phyloP scores from a whole-genome alignment of 2,888 invertebrate genomes.

The Hirtodrosophila trivittata region DNA sequence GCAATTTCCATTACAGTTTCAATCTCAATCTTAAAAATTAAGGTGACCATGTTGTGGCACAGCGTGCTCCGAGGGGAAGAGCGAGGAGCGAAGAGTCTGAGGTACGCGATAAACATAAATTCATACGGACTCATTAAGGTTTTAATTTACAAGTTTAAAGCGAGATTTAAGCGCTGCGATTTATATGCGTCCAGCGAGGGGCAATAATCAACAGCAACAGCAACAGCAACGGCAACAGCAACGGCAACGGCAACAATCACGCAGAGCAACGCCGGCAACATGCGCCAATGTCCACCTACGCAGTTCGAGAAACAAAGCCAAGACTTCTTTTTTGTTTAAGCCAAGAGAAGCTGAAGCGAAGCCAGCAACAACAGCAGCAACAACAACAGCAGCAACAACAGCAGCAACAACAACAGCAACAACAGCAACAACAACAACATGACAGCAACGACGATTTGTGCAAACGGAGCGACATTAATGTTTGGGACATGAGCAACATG shows the following conservation, averaged over 20 bases:
- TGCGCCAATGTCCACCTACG: conserved; percentile 68
- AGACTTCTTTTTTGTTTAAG: conserved; percentile 22
- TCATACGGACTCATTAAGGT: conserved; percentile 65
- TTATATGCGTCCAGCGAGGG: conserved; percentile 64
- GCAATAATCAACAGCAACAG: conserved; percentile 63
- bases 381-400: conserved; percentile 8
- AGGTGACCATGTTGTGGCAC: neutral
- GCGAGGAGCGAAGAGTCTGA: neutral
- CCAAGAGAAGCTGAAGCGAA: conserved; percentile 16
- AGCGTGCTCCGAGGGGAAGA: too few relatives aligned
- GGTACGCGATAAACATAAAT: neutral
- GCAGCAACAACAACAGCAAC: conserved; percentile 12
- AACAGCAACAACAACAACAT: conserved; percentile 7
- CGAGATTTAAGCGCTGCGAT: conserved; percentile 67
- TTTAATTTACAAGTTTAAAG: conserved; percentile 73
- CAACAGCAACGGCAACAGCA: conserved; percentile 9
- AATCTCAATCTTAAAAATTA: neutral
- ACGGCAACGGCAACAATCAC: conserved; percentile 39
- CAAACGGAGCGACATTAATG: conserved; percentile 57
- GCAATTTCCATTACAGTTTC: too few relatives aligned
- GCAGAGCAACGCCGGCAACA: conserved; percentile 23
- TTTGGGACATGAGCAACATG: conserved; percentile 42
- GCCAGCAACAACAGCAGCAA: conserved; percentile 8
- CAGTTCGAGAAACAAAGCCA: conserved; percentile 49
- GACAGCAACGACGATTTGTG: conserved; percentile 49